phyloP scores from a whole-genome alignment of 2,113 vertebrate species.

The Cebidichthys violaceus region DNA sequence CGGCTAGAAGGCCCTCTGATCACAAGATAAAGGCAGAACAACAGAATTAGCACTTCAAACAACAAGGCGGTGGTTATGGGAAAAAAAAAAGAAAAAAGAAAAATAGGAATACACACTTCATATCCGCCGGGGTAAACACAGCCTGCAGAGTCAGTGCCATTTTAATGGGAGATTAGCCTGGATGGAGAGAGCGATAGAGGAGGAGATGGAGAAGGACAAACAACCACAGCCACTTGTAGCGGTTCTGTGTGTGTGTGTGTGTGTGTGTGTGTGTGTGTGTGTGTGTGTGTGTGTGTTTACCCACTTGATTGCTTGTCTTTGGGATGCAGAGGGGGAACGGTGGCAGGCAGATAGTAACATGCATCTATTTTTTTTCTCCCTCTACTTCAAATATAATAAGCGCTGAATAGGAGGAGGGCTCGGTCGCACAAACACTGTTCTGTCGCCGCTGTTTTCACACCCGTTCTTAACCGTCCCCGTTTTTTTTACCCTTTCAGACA shows the following conservation, averaged over 20 bases:
- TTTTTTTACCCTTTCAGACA: background rate
- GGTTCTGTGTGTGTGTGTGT: constrained; percentile 1
- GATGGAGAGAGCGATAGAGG: constrained; percentile 33
- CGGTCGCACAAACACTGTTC: background rate
- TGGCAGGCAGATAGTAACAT: constrained; percentile 8
- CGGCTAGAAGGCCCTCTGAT: constrained; percentile 64
- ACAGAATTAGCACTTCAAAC: constrained; percentile 80
- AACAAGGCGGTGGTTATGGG: constrained; percentile 49
- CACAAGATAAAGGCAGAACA: constrained; percentile 74
- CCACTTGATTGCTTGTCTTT: constrained; percentile 64
- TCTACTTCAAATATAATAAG: constrained; percentile 35
- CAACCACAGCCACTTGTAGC: constrained; percentile 57
- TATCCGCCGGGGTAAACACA: constrained; percentile 67
- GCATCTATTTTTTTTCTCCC: constrained; percentile 14
- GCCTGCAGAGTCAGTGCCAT: constrained; percentile 55
- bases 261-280: constrained; percentile 39
- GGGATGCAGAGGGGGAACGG: constrained; percentile 23
- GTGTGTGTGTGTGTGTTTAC: constrained; percentile 38
- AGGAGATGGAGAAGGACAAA: constrained; percentile 55
- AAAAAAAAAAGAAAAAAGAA: background rate
- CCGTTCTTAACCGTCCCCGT: background rate
- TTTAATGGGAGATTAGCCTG: constrained; percentile 72
- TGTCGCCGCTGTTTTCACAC: background rate
- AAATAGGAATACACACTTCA: constrained; percentile 63
- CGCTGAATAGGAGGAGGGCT: constrained; percentile 11